phyloP scores from a whole-genome alignment of 2,797 vertebrate species.

The Spondyliosoma cantharus region DNA sequence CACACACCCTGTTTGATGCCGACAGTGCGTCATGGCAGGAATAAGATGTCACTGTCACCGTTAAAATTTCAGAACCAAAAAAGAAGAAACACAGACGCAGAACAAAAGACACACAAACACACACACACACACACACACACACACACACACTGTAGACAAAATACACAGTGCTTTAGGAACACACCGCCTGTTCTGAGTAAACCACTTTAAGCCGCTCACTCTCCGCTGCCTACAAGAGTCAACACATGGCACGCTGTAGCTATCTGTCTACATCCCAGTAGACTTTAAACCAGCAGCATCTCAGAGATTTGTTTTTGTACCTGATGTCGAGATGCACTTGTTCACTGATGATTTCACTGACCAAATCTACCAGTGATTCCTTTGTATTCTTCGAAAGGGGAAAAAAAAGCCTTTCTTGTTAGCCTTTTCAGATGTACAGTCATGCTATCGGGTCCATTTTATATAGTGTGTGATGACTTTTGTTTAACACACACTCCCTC shows the following conservation, averaged over 20 bases:
- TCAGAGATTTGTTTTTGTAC: conserved; percentile 40
- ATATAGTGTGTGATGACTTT: not conserved
- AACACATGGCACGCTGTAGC: conserved; percentile 30
- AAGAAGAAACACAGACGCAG: conserved; percentile 17
- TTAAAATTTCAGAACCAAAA: conserved; percentile 31
- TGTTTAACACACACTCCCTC: not conserved
- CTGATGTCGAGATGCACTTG: conserved; percentile 17
- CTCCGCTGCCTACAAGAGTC: conserved; percentile 38
- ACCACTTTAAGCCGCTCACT: conserved; percentile 46
- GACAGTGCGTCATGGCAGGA: conserved; percentile 10
- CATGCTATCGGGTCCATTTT: too few species aligned
- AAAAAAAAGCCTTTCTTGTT: too few species aligned
- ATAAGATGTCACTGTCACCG: conserved; percentile 24
- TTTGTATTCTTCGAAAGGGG: not conserved
- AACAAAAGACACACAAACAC: conserved; percentile 15
- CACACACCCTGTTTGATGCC: conserved; percentile 14
- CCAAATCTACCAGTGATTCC: conserved; percentile 1
- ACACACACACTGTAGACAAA: not conserved
- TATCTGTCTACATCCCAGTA: conserved; percentile 38
- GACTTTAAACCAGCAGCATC: conserved; percentile 42
- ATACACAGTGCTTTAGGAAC: conserved; percentile 14
- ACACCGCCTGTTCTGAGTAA: conserved; percentile 44
- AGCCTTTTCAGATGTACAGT: too few species aligned
- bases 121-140: conserved; percentile 11
- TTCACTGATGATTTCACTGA: conserved; percentile 25